Evolutionary conservation across 1,140 invertebrate genomes (phyloP), one percentile per base, ranked within the genome.

Genomic region (Halesus radiatus): DNA sequence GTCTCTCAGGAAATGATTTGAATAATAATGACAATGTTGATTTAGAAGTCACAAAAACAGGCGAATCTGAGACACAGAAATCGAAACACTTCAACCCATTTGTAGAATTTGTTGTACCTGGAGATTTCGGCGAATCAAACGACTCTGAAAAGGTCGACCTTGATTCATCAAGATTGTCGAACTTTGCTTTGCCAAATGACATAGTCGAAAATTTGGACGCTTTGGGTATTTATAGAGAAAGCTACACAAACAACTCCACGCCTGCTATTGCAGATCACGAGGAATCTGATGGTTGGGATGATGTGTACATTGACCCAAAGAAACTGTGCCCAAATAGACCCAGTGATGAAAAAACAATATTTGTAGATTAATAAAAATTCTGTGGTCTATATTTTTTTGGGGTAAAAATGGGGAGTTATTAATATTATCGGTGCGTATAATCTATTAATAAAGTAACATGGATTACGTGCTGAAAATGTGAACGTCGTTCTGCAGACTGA

Each of bases 291-390:
- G 66, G 70, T 58, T 45, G 56, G 18, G 66, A 72, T 23, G 23
- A 58, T 32, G 32, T 78, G 3, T 20, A 37, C 8, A 78, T 80
- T 22, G 70, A 80, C 66, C 62, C 78, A 1, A 54, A 10, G 10
- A 74, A 80, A 64, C 52, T 80, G 20, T 80, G 68, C 45, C 87
- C 88, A 0, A 89, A 89, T 68, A 85, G 88, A 81, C 84, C 84
- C 22, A 81, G 83, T 8, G 85, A 83, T n/a, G 87, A 89, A 45
- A 87, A 86, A 81, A 88, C 89, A 78, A 60, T 87, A 80, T 88
- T 89, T 86, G 74, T 89, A 45, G 83, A 88, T 72, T 79, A 86
- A 52, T 68, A 8, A 68, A 18, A 23, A 26, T 7, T 26, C 32
- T 7, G 7, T 7, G 32, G 32, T 37, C 3, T 37, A 5, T 29